Evolutionary conservation across 2,888 invertebrate genomes (phyloP).

Genomic region (Heliothis peltigera): DNA sequence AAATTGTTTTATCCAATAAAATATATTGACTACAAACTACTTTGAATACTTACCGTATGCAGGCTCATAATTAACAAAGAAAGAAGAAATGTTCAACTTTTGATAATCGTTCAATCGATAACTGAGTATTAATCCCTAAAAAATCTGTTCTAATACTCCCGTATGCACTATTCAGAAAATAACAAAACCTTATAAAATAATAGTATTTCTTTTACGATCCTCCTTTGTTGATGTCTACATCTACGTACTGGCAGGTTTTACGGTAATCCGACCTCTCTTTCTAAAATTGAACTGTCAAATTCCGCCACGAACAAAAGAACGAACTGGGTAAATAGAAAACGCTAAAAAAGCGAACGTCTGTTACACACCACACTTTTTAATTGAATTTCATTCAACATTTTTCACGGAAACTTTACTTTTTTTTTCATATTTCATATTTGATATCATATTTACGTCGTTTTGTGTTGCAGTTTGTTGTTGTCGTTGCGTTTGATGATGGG

Average conservation of each 20-base stretch:
- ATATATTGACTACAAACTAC: no score
- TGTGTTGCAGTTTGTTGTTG: slow-evolving; percentile 23
- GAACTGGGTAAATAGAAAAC: slow-evolving; percentile 61
- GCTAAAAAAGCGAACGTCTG: slow-evolving; percentile 67
- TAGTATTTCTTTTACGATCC: slow-evolving; percentile 39
- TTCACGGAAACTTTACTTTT: slow-evolving; percentile 45
- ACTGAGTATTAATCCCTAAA: slow-evolving; percentile 4
- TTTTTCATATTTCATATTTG: slow-evolving; percentile 21
- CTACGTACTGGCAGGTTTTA: slow-evolving; percentile 27
- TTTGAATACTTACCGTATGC: no score
- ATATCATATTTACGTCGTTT: slow-evolving; percentile 36
- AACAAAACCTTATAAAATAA: slow-evolving; percentile 43
- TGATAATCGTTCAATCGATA: not conserved
- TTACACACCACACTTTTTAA: slow-evolving; percentile 66
- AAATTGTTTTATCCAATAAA: no score
- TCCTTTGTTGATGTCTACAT: slow-evolving; percentile 35
- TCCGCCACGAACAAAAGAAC: slow-evolving; percentile 62
- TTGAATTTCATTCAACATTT: slow-evolving; percentile 67
- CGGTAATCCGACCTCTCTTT: slow-evolving; percentile 53
- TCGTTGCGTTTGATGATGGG: slow-evolving; percentile 5
- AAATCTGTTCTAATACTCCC: slow-evolving; percentile 20
- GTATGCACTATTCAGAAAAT: slow-evolving; percentile 41
- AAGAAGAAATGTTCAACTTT: no score
- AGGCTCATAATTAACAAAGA: no score
- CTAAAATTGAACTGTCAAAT: slow-evolving; percentile 71